These are phyloP conservation scores for Heterocephalus glaber DNA, from an alignment of 2,113 vertebrate species.

Conservation along the genomic window DNA sequence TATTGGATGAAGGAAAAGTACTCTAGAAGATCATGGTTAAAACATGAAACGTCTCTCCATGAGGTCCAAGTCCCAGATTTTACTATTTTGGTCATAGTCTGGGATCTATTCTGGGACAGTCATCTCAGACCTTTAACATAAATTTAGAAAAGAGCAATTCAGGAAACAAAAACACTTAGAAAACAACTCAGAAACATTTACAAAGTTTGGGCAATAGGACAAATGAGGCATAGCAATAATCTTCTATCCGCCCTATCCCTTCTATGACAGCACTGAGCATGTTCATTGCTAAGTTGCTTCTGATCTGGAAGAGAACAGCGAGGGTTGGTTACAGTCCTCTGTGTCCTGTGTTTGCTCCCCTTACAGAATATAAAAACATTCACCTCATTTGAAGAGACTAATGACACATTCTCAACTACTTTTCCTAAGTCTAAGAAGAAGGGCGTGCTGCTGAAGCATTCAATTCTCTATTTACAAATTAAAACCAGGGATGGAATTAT, in stretches of 20 bases:
- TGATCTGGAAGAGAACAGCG: background rate
- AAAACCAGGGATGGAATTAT: background rate
- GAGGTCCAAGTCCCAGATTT: background rate
- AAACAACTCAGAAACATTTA: background rate
- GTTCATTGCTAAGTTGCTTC: background rate
- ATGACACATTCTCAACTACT: background rate
- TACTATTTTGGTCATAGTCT: background rate
- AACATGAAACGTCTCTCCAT: background rate
- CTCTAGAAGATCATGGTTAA: background rate
- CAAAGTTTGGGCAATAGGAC: background rate
- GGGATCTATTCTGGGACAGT: background rate
- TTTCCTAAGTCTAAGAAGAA: background rate
- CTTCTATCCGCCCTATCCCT: background rate
- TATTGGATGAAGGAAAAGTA: background rate
- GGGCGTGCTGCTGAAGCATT: background rate
- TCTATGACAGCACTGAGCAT: background rate
- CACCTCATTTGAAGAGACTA: background rate
- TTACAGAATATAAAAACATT: background rate
- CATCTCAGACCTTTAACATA: background rate
- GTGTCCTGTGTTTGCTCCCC: background rate
- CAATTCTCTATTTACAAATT: background rate
- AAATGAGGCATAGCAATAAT: accelerated
- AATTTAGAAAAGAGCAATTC: background rate
- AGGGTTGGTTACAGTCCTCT: background rate
- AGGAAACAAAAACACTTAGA: background rate